Conservation (phyloP, 1,140 invertebrate genomes). For the Subanguina moxae region DNA sequence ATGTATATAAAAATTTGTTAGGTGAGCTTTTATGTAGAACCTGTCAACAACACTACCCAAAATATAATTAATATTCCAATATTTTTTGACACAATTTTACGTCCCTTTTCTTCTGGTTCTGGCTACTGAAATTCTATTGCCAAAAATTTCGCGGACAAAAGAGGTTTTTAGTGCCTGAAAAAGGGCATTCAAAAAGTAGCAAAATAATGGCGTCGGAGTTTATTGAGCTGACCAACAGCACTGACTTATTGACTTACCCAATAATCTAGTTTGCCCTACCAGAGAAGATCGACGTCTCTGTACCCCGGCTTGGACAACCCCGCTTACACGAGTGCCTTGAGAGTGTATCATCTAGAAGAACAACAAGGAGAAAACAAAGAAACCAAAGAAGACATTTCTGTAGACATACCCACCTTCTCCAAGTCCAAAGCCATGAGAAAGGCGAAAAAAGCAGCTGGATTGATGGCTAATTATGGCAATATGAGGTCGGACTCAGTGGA, state of each 20-base stretch:
- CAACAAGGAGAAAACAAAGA: neutral
- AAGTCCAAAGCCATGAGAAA: neutral
- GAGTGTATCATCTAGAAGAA: neutral
- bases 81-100: too few species aligned
- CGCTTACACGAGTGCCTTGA: neutral
- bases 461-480: neutral
- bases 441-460: neutral
- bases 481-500: neutral
- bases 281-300: neutral
- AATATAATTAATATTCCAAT: too few species aligned
- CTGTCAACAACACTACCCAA: too few species aligned
- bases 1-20: too few species aligned
- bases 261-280: neutral
- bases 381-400: neutral
- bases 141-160: too few species aligned
- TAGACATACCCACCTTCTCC: neutral
- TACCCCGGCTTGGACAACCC: neutral
- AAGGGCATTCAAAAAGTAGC: too few species aligned
- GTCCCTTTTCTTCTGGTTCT: too few species aligned
- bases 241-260: neutral
- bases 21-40: too few species aligned
- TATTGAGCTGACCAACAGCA: too few species aligned
- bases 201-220: too few species aligned
- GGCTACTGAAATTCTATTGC: too few species aligned
- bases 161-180: too few species aligned